phyloP scores from a whole-genome alignment of 1,140 invertebrate species.

The Zelostemma sp. region DNA sequence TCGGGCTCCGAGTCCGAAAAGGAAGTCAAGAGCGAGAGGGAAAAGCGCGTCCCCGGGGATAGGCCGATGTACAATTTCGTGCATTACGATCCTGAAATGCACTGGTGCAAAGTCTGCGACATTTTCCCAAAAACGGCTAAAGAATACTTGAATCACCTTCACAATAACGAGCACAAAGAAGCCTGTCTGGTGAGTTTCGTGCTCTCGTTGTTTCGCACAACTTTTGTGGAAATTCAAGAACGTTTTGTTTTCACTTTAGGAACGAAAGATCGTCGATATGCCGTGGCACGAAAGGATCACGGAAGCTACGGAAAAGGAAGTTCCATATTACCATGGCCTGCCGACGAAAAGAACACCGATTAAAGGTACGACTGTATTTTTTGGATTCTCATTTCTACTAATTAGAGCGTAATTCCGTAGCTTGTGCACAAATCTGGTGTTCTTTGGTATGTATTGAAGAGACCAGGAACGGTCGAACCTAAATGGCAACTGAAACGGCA shows the following conservation, averaged over 20 bases:
- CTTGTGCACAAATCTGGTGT: slow-evolving; percentile 65
- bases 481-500: too few species aligned
- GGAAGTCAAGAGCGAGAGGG: slow-evolving; percentile 63
- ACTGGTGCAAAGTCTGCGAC: slow-evolving; percentile 87
- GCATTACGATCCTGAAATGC: slow-evolving; percentile 88
- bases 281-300: slow-evolving; percentile 80
- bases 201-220: not conserved
- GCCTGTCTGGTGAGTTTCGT: slow-evolving; percentile 68
- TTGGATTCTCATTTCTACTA: slow-evolving; percentile 59
- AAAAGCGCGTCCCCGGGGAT: slow-evolving; percentile 53
- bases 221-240: too few species aligned
- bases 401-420: slow-evolving; percentile 70
- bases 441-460: slow-evolving; percentile 70
- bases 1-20: slow-evolving; percentile 60
- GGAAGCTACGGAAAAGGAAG: slow-evolving; percentile 73
- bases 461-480: slow-evolving; percentile 21
- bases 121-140: slow-evolving; percentile 88
- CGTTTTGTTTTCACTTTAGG: slow-evolving; percentile 57
- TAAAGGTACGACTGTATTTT: slow-evolving; percentile 74
- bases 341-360: slow-evolving; percentile 84
- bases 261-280: slow-evolving; percentile 78
- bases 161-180: slow-evolving; percentile 81
- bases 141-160: slow-evolving; percentile 86
- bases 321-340: slow-evolving; percentile 76
- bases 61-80: slow-evolving; percentile 79